A percentile compares a stretch with the other conserved stretches of the same genome.
Conservation (phyloP, 2,113 vertebrate genomes). For the Pangasianodon gigas region DNA sequence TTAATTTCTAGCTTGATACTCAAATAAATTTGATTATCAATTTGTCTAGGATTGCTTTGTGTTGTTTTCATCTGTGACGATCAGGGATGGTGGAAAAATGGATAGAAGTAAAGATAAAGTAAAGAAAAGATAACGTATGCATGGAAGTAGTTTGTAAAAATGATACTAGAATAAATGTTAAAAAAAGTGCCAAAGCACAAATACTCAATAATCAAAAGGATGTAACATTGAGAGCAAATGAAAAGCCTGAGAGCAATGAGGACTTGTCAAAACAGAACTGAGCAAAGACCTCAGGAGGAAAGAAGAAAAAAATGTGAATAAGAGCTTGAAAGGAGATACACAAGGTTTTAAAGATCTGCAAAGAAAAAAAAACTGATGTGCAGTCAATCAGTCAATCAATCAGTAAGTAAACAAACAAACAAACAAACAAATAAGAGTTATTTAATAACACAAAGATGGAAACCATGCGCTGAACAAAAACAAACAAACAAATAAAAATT, state of each 20-base stretch:
- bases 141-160: not conserved
- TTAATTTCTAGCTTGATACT: not conserved
- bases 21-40: not conserved
- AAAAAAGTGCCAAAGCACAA: not conserved
- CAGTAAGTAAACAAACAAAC: not conserved
- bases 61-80: not conserved
- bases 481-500: not conserved
- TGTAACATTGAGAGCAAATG: not conserved
- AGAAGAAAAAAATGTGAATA: not conserved
- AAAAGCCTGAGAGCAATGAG: not conserved
- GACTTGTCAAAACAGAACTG: not conserved
- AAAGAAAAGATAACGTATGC: not conserved
- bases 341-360: not conserved
- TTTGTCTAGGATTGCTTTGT: not conserved
- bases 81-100: not conserved
- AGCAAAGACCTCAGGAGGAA: not conserved
- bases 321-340: too few relatives aligned
- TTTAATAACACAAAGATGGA: too few relatives aligned
- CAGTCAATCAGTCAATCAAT: not conserved
- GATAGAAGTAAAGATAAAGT: not conserved
- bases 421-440: not conserved
- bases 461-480: not conserved
- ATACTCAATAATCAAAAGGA: not conserved
- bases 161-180: not conserved
- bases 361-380: too few relatives aligned